Evolutionary conservation across 2,113 vertebrate species (phyloP), one percentile per base, ranked within the genome.

Genomic region (Synchiropus splendidus): DNA sequence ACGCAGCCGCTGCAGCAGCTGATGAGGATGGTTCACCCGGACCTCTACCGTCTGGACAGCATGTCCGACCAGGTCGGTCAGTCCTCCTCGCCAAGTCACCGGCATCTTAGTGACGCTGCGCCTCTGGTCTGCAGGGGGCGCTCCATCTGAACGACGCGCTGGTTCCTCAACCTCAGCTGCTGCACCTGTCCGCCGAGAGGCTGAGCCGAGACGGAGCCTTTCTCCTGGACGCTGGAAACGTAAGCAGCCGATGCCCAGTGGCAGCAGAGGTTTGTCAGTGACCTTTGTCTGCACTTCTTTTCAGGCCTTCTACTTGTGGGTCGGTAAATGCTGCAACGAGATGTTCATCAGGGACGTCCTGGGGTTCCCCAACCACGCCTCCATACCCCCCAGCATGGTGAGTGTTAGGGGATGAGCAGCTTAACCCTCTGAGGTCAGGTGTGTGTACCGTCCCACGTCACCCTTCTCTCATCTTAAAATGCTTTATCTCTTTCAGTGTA

Each of bases 291-390:
- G 10, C 5, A 6, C 17, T 9, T 62, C 10, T 34, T 4, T 72
- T 2, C 73, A 99, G 95, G 61, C 81, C 48, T 88, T 98, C 63
- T 99, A 94, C 52, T 72, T 99, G 69, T 98, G 92, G 92, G 77
- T 98, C 64, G 93, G 94, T 12, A 93, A 86, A 76, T 75, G 74
- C 76, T 98, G 94, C 79, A 83, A 77, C n/a, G 87, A 74, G 51
- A 80, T 69, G 67, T 99, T 97, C 77, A 88, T 97, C 65, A 80
- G 86, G 50, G 90, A 98, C n/a, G 90, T 97, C n/a, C 84, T 99
- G 54, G 94, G 94, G 30, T 91, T 62, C 55, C 83, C 86, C 2
- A 84, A 85, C 83, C 91, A 90, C 67, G 74, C 88, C 1, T 89
- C 91, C 9, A 48, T 99, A 40, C 92, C 94, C 46, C 78, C 87